Conservation (phyloP, 1,140 invertebrate species). For the Monomorium pharaonis region DNA sequence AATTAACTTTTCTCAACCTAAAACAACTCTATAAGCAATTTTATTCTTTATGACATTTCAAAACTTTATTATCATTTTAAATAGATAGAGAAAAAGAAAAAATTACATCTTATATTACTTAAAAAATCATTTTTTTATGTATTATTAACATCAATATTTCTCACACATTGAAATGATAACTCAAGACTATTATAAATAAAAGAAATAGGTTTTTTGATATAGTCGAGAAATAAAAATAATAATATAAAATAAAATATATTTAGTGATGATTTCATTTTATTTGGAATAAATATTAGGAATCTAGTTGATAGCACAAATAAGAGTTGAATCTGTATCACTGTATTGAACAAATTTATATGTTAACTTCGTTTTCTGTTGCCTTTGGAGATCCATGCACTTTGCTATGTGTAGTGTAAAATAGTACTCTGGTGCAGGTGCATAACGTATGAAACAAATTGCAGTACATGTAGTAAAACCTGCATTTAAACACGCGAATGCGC, state of each 20-base stretch:
- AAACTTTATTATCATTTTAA: not conserved
- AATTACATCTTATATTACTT: not conserved
- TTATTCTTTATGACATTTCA: not conserved
- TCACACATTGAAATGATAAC: not conserved
- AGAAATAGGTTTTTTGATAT: not conserved
- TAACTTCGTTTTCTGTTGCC: slow-evolving; percentile 1
- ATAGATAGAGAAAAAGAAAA: not conserved
- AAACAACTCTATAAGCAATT: not conserved
- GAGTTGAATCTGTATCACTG: not conserved
- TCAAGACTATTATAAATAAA: not conserved
- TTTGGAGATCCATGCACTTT: not conserved
- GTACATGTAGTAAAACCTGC: not conserved
- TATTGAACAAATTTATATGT: slow-evolving; percentile 14
- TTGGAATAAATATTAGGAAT: not conserved
- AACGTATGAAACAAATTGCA: slow-evolving; percentile 23
- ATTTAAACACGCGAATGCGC: not conserved
- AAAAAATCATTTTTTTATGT: not conserved
- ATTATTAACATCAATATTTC: not conserved
- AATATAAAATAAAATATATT: not conserved
- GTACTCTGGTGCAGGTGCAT: not conserved
- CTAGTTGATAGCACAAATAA: not conserved
- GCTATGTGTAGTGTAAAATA: slow-evolving; percentile 14
- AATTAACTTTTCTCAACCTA: not conserved
- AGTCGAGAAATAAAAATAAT: not conserved
- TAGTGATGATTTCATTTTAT: not conserved